phyloP scores from a whole-genome alignment of 2,797 vertebrate genomes.

The Cirrhinus mrigala region DNA sequence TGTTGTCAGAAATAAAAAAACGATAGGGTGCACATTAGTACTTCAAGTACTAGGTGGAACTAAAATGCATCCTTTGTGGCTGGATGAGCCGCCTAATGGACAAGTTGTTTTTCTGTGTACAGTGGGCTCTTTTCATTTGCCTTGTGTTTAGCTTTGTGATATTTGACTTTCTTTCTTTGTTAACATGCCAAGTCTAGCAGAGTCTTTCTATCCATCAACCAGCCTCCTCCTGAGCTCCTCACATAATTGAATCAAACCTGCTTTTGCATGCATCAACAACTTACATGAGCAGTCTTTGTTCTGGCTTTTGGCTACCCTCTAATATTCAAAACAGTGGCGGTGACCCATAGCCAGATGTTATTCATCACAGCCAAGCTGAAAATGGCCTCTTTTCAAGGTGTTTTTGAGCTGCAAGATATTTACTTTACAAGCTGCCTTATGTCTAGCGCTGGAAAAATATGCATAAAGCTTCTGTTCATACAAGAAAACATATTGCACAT shows the following conservation, averaged over 20 bases:
- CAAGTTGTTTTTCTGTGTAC: too few species aligned
- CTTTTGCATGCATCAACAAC: not conserved
- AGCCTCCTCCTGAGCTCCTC: not conserved
- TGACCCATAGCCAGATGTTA: conserved; percentile 47
- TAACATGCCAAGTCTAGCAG: not conserved
- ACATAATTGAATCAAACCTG: conserved; percentile 2
- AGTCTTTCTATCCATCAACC: not conserved
- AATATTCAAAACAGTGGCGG: conserved; percentile 8
- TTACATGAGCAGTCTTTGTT: not conserved
- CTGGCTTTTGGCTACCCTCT: conserved; percentile 34
- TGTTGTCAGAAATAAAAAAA: not conserved
- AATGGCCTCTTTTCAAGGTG: conserved; percentile 9
- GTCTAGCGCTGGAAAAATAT: not conserved
- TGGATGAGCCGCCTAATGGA: not conserved
- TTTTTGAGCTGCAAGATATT: conserved; percentile 23
- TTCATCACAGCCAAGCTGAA: conserved; percentile 34
- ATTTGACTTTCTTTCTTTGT: not conserved
- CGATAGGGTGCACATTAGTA: too few species aligned
- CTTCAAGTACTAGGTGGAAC: too few species aligned
- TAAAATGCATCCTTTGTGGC: not conserved
- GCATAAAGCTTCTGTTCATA: not conserved
- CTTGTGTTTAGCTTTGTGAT: not conserved
- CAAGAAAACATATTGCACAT: conserved; percentile 34
- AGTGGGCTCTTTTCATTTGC: not conserved
- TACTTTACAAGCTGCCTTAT: conserved; percentile 13